phyloP scores from a whole-genome alignment of 2,888 invertebrate species.

The Resseliella maxima region DNA sequence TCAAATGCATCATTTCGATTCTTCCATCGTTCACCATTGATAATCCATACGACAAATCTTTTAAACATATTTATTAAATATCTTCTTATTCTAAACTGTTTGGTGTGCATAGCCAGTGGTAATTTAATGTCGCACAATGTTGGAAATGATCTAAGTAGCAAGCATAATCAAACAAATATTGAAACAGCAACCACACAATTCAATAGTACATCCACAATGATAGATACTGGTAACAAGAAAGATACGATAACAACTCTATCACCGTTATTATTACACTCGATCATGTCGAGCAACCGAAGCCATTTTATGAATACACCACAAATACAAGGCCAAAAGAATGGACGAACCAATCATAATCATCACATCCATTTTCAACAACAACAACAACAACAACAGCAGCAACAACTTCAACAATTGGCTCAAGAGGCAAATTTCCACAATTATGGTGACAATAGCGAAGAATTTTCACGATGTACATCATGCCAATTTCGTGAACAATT shows the following conservation, averaged over 20 bases:
- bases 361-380: background rate
- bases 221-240: background rate
- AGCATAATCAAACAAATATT: slow-evolving; percentile 24
- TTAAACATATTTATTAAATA: slow-evolving; percentile 34
- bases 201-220: background rate
- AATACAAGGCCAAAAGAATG: background rate
- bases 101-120: background rate
- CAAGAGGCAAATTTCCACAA: background rate
- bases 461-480: slow-evolving; percentile 60
- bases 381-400: background rate
- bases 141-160: slow-evolving; percentile 15
- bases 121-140: slow-evolving; percentile 47
- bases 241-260: background rate
- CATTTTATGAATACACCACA: background rate
- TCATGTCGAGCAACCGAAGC: background rate
- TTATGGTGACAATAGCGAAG: background rate
- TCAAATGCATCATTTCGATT: slow-evolving; percentile 4
- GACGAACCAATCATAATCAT: background rate
- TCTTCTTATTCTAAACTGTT: slow-evolving; percentile 43
- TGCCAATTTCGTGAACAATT: slow-evolving; percentile 72
- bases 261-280: background rate
- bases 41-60: background rate
- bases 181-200: background rate
- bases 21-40: slow-evolving; percentile 10
- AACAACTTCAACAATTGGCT: background rate